These are phyloP conservation scores for Cossypha caffra DNA, from an alignment of 2,797 vertebrate species.

Conservation along the genomic window DNA sequence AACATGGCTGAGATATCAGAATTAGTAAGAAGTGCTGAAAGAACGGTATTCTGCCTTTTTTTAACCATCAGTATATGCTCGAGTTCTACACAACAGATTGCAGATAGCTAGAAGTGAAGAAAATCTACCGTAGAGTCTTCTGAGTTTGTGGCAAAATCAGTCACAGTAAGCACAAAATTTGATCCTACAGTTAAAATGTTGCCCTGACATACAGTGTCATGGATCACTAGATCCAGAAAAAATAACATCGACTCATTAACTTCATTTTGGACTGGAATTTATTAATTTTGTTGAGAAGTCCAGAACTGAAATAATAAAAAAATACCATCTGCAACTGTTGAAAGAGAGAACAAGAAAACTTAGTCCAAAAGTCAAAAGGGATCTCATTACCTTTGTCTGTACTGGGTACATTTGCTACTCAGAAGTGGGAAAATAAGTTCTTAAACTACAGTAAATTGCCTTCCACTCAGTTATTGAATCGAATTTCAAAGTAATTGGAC, in stretches of 20 bases:
- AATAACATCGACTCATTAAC: not conserved
- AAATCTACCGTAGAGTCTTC: not conserved
- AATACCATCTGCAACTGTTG: not conserved
- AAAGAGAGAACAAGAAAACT: not conserved
- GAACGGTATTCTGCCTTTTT: not conserved
- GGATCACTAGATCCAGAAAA: not conserved
- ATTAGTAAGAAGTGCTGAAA: not conserved
- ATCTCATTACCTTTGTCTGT: not conserved
- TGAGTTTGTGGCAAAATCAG: not conserved
- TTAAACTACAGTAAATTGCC: not conserved
- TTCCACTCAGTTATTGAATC: not conserved
- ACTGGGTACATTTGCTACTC: not conserved
- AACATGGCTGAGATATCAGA: not conserved
- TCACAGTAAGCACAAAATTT: not conserved
- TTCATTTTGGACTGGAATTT: not conserved
- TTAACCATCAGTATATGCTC: not conserved
- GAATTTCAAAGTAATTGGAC: not conserved
- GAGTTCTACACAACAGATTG: not conserved
- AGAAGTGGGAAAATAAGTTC: not conserved
- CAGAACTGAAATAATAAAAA: not conserved
- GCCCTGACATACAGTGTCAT: accelerated
- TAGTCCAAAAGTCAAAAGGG: not conserved
- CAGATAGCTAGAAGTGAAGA: not conserved
- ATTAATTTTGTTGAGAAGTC: not conserved
- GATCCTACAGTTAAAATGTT: not conserved